Conservation (phyloP, 2,888 invertebrate genomes). For the Formica aserva region DNA sequence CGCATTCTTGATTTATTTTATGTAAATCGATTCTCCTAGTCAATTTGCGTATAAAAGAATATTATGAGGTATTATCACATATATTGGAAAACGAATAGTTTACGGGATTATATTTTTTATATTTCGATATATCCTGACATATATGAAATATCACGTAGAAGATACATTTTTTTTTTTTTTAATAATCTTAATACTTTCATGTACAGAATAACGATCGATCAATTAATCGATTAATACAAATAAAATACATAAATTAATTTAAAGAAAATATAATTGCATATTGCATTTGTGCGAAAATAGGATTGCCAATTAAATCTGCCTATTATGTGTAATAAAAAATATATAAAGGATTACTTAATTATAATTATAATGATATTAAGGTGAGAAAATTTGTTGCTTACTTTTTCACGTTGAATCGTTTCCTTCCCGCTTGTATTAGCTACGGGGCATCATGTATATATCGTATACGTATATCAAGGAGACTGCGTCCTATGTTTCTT, state of each 20-base stretch:
- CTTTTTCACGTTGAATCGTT: not conserved
- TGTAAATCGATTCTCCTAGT: not conserved
- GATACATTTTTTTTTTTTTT: not conserved
- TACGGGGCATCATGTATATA: slow-evolving; percentile 35
- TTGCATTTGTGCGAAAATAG: slow-evolving; percentile 15
- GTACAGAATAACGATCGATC: not conserved
- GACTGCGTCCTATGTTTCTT: slow-evolving; percentile 77
- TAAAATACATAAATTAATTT: not conserved
- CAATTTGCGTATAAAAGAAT: not conserved
- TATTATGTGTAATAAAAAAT: not conserved
- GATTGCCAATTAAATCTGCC: not conserved
- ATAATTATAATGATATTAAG: not conserved
- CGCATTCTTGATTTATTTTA: slow-evolving; percentile 5
- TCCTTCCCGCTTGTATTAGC: not conserved
- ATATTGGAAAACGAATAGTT: not conserved
- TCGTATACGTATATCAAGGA: slow-evolving; percentile 39
- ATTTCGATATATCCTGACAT: not conserved
- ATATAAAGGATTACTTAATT: not conserved
- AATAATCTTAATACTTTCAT: not conserved
- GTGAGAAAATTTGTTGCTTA: not conserved
- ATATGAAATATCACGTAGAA: not conserved
- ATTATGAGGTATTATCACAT: not conserved
- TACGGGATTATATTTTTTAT: not conserved
- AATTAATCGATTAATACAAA: not conserved
- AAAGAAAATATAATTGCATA: not conserved